Evolutionary conservation across 37 sponge, comb jelly and placozoan species (phyloP).

Genomic region (Tethya wilhelma): DNA sequence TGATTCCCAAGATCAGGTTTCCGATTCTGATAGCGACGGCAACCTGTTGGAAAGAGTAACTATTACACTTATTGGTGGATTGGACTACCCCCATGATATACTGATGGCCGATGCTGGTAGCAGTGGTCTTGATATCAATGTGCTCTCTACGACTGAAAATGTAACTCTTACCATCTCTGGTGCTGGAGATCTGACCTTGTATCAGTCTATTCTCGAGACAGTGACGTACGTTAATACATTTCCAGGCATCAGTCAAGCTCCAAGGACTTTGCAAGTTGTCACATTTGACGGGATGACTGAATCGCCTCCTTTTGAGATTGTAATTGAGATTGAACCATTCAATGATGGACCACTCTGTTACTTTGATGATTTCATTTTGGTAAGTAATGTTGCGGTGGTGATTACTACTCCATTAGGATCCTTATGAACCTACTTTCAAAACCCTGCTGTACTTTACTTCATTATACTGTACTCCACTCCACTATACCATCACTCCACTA

Average conservation of each 20-base stretch:
- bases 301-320: slow-evolving; percentile 3
- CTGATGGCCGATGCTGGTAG: not conserved
- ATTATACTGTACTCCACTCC: too few relatives aligned
- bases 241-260: slow-evolving; percentile 4
- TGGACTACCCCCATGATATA: slow-evolving; percentile 2
- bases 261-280: slow-evolving; percentile 29
- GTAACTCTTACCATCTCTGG: slow-evolving; percentile 39
- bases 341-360: slow-evolving; percentile 67
- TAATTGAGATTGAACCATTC: slow-evolving; percentile 23
- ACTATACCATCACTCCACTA: too few relatives aligned
- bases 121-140: not conserved
- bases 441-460: not conserved
- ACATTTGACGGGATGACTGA: slow-evolving; percentile 53
- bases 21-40: slow-evolving; percentile 22
- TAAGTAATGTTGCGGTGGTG: not conserved
- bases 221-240: slow-evolving; percentile 46
- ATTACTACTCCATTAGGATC: not conserved
- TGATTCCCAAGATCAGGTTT: not conserved
- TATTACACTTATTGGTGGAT: not conserved
- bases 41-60: slow-evolving; percentile 11
- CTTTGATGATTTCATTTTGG: slow-evolving; percentile 33
- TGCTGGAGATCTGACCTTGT: slow-evolving; percentile 2
- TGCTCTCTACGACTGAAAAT: not conserved
- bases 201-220: slow-evolving; percentile 27
- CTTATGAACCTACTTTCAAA: too few relatives aligned